Evolutionary conservation across 1,140 invertebrate genomes (phyloP), one percentile per base, ranked within the genome.

Genomic region (Micrasema longulum): DNA sequence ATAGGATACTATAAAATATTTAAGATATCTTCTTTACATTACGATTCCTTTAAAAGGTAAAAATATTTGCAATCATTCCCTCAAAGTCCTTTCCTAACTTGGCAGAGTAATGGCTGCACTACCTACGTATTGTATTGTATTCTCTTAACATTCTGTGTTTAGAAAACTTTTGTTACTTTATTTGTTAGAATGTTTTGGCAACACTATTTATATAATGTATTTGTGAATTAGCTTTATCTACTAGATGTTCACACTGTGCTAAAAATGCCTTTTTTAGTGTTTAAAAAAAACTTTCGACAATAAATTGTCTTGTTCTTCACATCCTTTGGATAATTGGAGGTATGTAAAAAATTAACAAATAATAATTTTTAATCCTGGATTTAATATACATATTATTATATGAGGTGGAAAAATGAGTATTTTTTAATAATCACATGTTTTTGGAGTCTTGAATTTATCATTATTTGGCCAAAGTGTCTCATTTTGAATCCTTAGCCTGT

Each of bases 211-310:
- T 45, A 50, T 50, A 18, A 50, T 50, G 11, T 52, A 52, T 52
- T 36, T 14, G n/a, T 57, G 53, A 57, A 57, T 35, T 57, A 36
- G 20, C 31, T 57, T 31, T 57, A 57, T 14, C n/a, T 57, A 57
- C 36, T 57, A 57, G 53, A 57, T 57, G 20, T 52, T 57, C 36
- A 57, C 26, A 57, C 10, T 57, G 53, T 57, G 53, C 53, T 57
- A 57, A 57, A 57, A 57, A 36, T 57, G 53, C 53, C 53, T 57
- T 57, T 57, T 57, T 57, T 36, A 57, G 36, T 57, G 20, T 57
- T 36, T 57, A 35, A 57, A 57, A 55, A 57, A 36, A 36, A 36
- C 53, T 57, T 57, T 14, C 26, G 53, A 57, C 53, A 57, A 57
- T 57, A 57, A 57, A 36, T 57, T 57, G 53, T 57, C 53, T 38